A percentile compares a stretch with the other conserved stretches of the same genome.
phyloP scores from a whole-genome alignment of 2,113 vertebrate species.

The Loxodonta africana region DNA sequence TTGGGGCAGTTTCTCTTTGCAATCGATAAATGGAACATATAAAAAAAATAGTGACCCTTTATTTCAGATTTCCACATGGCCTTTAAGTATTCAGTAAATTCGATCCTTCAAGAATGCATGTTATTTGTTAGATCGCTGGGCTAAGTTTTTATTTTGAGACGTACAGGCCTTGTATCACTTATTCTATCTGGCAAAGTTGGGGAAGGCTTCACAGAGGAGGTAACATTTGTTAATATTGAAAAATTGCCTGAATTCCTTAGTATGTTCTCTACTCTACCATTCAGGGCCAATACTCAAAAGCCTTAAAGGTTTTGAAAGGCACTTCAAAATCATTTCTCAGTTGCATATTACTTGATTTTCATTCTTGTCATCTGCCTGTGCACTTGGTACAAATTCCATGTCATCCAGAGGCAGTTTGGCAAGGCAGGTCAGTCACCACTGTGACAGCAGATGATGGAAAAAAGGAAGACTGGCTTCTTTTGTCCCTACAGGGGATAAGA shows the following conservation, averaged over 20 bases:
- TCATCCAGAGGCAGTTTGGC: slow-evolving; percentile 41
- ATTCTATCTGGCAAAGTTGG: background rate
- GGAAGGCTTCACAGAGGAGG: background rate
- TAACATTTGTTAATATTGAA: slow-evolving; percentile 5
- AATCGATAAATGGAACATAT: background rate
- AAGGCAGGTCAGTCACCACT: background rate
- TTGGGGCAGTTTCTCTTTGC: background rate
- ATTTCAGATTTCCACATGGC: slow-evolving; percentile 29
- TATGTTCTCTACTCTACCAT: background rate
- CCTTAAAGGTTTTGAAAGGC: slow-evolving; percentile 57
- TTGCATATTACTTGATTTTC: slow-evolving; percentile 39
- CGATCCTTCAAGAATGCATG: background rate
- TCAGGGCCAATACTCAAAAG: background rate
- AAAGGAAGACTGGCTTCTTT: background rate
- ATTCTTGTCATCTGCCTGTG: slow-evolving; percentile 44
- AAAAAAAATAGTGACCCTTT: background rate
- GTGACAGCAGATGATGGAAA: slow-evolving; percentile 30
- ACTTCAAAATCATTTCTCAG: slow-evolving; percentile 42
- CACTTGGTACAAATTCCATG: slow-evolving; percentile 14
- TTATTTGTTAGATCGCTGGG: background rate
- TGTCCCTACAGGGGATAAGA: background rate
- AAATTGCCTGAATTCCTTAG: background rate
- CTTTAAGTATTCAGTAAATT: slow-evolving; percentile 49
- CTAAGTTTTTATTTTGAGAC: background rate
- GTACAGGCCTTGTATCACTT: background rate